A percentile compares a stretch with the other conserved stretches of the same genome.
Evolutionary conservation across 2,797 vertebrate species (phyloP).

Genomic region (Rhinophrynus dorsalis): DNA sequence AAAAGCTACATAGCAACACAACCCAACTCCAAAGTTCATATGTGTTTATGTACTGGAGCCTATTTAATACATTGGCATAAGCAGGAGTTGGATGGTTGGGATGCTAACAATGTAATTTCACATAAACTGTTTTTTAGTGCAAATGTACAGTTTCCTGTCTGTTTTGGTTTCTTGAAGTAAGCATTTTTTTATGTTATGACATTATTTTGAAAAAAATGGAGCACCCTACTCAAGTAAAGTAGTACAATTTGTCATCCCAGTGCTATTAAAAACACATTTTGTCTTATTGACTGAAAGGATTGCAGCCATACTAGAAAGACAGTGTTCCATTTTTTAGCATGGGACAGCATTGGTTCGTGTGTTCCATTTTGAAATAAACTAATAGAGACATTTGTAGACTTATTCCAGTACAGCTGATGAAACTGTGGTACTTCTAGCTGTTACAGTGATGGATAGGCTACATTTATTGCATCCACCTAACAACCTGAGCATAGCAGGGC

Average conservation of each 20-base stretch:
- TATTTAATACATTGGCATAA: too few species aligned
- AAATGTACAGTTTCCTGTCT: background rate
- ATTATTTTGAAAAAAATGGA: constrained; percentile 31
- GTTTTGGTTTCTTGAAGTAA: constrained; percentile 9
- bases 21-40: too few species aligned
- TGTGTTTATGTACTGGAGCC: too few species aligned
- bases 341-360: background rate
- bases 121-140: background rate
- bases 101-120: too few species aligned
- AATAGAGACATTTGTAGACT: constrained; percentile 17
- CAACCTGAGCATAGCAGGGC: background rate
- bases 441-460: constrained; percentile 32
- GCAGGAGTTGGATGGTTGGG: too few species aligned
- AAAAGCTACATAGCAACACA: too few species aligned
- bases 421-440: constrained; percentile 1
- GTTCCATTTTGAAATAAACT: constrained; percentile 37
- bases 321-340: constrained; percentile 12
- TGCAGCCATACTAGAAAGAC: constrained; percentile 38
- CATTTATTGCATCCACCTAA: constrained; percentile 21
- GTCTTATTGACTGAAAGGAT: constrained; percentile 19
- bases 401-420: constrained; percentile 36
- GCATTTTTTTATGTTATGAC: too few species aligned
- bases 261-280: constrained; percentile 32
- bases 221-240: constrained; percentile 3
- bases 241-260: constrained; percentile 27